Conservation (phyloP, 1,140 invertebrate species). For the Prorops nasuta region DNA sequence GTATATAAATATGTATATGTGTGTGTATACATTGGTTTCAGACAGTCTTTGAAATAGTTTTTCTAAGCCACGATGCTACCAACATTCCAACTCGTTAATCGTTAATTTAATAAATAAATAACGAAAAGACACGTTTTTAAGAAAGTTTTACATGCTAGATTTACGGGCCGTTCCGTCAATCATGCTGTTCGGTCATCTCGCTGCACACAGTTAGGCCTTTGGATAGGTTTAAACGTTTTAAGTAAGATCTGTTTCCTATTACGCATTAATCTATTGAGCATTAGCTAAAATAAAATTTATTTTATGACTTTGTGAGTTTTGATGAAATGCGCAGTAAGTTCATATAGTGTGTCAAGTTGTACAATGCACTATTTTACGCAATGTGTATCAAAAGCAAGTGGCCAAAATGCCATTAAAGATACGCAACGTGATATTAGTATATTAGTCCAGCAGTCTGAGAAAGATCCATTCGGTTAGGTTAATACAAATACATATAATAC, state of each 20-base stretch:
- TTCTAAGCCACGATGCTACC: too few species aligned
- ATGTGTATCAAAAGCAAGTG: conserved; percentile 17
- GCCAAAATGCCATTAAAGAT: too few species aligned
- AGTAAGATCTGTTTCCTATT: background rate
- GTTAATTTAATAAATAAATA: too few species aligned
- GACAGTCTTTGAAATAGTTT: too few species aligned
- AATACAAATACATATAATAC: conserved; percentile 16
- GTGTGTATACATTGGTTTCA: too few species aligned
- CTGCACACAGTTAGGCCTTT: background rate
- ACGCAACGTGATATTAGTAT: conserved; percentile 23
- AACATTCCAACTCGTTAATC: too few species aligned
- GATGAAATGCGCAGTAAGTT: background rate
- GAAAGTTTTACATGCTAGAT: too few species aligned
- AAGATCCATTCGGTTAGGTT: conserved; percentile 16
- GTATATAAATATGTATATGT: too few species aligned
- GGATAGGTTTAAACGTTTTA: background rate
- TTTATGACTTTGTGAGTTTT: conserved; percentile 1
- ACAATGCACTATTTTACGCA: conserved; percentile 15
- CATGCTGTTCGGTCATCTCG: background rate
- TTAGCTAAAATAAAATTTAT: background rate
- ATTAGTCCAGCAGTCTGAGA: conserved; percentile 3
- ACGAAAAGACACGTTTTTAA: too few species aligned
- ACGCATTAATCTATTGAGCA: too few species aligned
- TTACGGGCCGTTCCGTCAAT: too few species aligned
- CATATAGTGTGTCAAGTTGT: conserved; percentile 10